Evolutionary conservation across 2,113 vertebrate genomes (phyloP).

Genomic region (Cygnus atratus): DNA sequence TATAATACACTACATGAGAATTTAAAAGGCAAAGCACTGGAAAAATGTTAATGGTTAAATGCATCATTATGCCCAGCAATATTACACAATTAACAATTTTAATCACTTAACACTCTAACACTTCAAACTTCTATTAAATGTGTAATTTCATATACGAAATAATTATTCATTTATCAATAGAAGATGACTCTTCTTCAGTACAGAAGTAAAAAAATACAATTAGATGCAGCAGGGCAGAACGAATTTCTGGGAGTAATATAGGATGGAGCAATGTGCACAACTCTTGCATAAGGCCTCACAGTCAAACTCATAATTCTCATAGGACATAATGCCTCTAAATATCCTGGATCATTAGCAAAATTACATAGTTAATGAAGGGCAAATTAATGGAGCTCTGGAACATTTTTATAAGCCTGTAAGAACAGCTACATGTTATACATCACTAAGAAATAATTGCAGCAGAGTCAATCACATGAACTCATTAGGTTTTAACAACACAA

Average conservation of each 20-base stretch:
- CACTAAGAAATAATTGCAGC: constrained; percentile 70
- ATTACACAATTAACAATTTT: constrained; percentile 58
- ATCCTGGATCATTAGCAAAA: constrained; percentile 75
- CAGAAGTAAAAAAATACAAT: constrained; percentile 50
- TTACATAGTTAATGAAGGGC: constrained; percentile 73
- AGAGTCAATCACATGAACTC: constrained; percentile 46
- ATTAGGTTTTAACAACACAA: constrained; percentile 53
- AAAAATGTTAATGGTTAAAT: constrained; percentile 51
- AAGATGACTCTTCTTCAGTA: constrained; percentile 33
- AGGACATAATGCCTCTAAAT: constrained; percentile 54
- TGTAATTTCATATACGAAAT: constrained; percentile 42
- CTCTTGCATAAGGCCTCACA: neutral
- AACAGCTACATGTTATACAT: constrained; percentile 73
- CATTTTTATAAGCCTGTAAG: constrained; percentile 68
- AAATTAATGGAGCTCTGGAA: constrained; percentile 74
- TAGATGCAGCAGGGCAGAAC: constrained; percentile 51
- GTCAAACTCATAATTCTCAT: constrained; percentile 42
- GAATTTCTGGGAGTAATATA: neutral
- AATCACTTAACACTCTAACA: constrained; percentile 50
- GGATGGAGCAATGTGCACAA: neutral
- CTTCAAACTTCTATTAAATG: constrained; percentile 60
- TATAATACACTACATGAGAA: neutral
- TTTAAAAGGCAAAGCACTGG: constrained; percentile 19
- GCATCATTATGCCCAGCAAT: constrained; percentile 40
- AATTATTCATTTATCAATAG: constrained; percentile 66